A percentile compares a stretch with the other conserved stretches of the same genome.
These are phyloP conservation scores for Drosophila cracens DNA, from an alignment of 2,888 invertebrate species.

Conservation along the genomic window DNA sequence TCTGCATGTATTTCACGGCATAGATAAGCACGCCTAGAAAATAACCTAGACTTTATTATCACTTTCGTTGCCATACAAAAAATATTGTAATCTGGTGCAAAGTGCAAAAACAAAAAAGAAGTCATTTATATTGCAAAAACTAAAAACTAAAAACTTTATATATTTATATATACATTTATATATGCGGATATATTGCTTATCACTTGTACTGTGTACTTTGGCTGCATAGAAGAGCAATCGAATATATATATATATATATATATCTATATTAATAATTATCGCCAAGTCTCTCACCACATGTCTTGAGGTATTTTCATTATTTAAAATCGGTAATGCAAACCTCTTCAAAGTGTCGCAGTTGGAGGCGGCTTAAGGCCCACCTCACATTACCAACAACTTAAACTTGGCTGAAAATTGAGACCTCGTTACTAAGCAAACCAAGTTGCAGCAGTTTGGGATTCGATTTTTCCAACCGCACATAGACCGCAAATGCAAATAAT, in stretches of 20 bases:
- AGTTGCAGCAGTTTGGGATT: slow-evolving; percentile 22
- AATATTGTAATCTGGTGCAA: slow-evolving; percentile 47
- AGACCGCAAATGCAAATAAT: slow-evolving; percentile 50
- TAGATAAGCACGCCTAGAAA: slow-evolving; percentile 25
- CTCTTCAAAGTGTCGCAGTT: slow-evolving; percentile 17
- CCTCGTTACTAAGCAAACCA: slow-evolving; percentile 6
- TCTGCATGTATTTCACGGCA: slow-evolving; percentile 7
- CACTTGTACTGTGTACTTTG: background rate
- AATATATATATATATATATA: slow-evolving; percentile 32
- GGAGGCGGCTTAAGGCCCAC: slow-evolving; percentile 3
- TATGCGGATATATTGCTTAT: slow-evolving; percentile 6
- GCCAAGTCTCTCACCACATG: slow-evolving; percentile 9
- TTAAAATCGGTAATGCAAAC: slow-evolving; percentile 38
- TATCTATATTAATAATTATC: slow-evolving; percentile 29
- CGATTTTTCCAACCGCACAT: slow-evolving; percentile 36
- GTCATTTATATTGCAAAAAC: slow-evolving; percentile 35
- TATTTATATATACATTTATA: slow-evolving; percentile 8
- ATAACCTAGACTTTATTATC: background rate
- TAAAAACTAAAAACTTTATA: slow-evolving; percentile 15
- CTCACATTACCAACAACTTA: slow-evolving; percentile 11
- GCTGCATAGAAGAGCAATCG: slow-evolving; percentile 22
- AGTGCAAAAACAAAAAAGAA: slow-evolving; percentile 46
- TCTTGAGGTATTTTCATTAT: slow-evolving; percentile 14
- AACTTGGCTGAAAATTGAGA: slow-evolving; percentile 30
- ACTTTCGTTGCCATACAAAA: slow-evolving; percentile 29